Percentiles rank a stretch among this genome's conserved stretches.
Evolutionary conservation across 2,797 vertebrate genomes (phyloP).

Genomic region (Capromys pilorides): DNA sequence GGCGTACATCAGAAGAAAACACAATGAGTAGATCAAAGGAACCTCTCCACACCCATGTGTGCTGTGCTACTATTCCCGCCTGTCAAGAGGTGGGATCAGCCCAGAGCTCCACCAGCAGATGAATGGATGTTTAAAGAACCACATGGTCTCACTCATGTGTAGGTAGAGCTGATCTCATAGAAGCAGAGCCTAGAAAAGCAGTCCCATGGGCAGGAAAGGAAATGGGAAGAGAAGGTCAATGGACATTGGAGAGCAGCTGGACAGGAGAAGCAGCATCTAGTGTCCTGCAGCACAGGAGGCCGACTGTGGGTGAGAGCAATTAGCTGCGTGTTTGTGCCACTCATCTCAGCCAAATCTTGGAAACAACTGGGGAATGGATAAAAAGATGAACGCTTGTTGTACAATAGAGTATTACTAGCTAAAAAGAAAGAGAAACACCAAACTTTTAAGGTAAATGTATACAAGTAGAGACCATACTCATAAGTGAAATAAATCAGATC

Average conservation of each 20-base stretch:
- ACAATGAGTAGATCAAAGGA: not conserved
- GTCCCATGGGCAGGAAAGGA: not conserved
- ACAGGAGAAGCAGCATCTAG: not conserved
- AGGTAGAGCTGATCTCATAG: not conserved
- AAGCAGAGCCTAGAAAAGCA: not conserved
- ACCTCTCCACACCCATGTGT: not conserved
- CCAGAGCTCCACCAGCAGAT: not conserved
- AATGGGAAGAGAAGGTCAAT: not conserved
- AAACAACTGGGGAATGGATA: too few relatives aligned
- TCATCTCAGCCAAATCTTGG: too few relatives aligned
- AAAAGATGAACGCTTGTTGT: too few relatives aligned
- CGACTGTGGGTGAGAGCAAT: not conserved
- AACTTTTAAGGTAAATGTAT: too few relatives aligned
- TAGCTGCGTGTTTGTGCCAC: not conserved
- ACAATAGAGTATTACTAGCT: too few relatives aligned
- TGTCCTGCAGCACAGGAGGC: not conserved
- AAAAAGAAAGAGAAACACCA: too few relatives aligned
- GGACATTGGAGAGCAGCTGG: not conserved
- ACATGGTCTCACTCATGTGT: not conserved
- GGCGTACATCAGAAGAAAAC: not conserved
- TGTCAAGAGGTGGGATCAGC: not conserved
- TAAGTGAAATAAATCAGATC: too few relatives aligned
- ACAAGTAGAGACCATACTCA: too few relatives aligned
- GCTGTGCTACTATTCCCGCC: not conserved
- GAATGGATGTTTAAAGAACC: not conserved